Percentiles rank a stretch among this genome's conserved stretches.
phyloP scores from a whole-genome alignment of 2,888 invertebrate genomes.

The Penaeus monodon region DNA sequence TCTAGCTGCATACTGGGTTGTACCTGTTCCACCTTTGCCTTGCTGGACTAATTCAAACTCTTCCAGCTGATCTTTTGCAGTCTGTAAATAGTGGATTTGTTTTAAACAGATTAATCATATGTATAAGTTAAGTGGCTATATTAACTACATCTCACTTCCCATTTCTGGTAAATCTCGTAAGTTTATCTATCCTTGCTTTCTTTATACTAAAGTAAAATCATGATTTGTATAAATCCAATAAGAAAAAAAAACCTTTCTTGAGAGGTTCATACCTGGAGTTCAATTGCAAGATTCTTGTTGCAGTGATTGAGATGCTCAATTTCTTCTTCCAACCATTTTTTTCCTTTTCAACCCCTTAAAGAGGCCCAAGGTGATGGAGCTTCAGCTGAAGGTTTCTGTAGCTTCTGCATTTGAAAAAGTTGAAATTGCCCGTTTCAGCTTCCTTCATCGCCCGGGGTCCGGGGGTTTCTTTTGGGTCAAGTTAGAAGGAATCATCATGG shows the following conservation, averaged over 20 bases:
- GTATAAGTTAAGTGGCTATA: too few species aligned
- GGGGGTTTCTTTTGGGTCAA: slow-evolving; percentile 21
- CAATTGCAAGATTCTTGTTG: slow-evolving; percentile 34
- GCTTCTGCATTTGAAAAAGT: slow-evolving; percentile 19
- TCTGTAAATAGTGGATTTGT: slow-evolving; percentile 17
- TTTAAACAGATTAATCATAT: too few species aligned
- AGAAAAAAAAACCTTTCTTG: too few species aligned
- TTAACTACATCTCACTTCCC: background rate
- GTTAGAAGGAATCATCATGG: slow-evolving; percentile 34
- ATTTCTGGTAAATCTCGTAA: background rate
- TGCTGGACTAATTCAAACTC: slow-evolving; percentile 30
- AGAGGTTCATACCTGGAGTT: slow-evolving; percentile 33
- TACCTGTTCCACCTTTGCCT: slow-evolving; percentile 1
- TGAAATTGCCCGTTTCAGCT: slow-evolving; percentile 27
- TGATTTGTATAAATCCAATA: too few species aligned
- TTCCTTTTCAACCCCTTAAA: slow-evolving; percentile 35
- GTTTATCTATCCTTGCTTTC: too few species aligned
- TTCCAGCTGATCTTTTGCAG: slow-evolving; percentile 45
- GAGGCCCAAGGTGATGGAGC: slow-evolving; percentile 39
- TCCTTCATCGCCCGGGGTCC: slow-evolving; percentile 18
- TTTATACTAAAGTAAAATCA: too few species aligned
- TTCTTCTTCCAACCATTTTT: slow-evolving; percentile 38
- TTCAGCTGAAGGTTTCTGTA: slow-evolving; percentile 31
- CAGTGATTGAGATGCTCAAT: slow-evolving; percentile 31
- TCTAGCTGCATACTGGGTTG: slow-evolving; percentile 38